Percentiles rank a stretch among this genome's conserved stretches.
Evolutionary conservation across 2,888 invertebrate genomes (phyloP).

Genomic region (Acanthosoma haemorrhoidale): DNA sequence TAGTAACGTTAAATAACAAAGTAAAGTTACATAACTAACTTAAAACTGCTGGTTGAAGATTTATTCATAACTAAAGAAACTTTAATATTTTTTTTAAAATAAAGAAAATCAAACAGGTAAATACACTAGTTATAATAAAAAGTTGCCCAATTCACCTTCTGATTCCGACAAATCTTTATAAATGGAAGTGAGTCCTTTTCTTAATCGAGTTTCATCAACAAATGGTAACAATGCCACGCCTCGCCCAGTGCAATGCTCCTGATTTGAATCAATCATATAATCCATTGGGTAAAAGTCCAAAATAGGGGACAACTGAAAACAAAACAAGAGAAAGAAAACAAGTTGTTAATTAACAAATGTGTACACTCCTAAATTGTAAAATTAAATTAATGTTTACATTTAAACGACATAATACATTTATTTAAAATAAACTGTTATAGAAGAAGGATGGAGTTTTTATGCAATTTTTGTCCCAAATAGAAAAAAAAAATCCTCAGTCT

Average conservation of each 20-base stretch:
- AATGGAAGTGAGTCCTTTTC: slow-evolving; percentile 73
- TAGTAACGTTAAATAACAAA: too few species aligned
- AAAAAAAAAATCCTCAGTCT: too few species aligned
- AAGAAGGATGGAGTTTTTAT: too few species aligned
- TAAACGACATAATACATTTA: too few species aligned
- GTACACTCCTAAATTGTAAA: background rate
- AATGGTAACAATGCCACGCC: slow-evolving; percentile 97
- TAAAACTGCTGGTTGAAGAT: background rate
- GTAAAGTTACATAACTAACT: too few species aligned
- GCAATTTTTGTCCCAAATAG: too few species aligned
- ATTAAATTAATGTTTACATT: too few species aligned
- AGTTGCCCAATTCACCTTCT: slow-evolving; percentile 19
- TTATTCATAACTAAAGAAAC: background rate
- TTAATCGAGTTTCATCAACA: slow-evolving; percentile 87
- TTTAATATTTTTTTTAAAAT: background rate
- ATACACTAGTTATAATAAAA: too few species aligned
- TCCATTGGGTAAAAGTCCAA: slow-evolving; percentile 98
- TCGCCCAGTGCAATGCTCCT: slow-evolving; percentile 99
- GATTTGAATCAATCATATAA: slow-evolving; percentile 96
- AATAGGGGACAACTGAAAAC: slow-evolving; percentile 65
- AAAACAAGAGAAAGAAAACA: slow-evolving; percentile 51
- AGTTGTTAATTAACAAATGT: slow-evolving; percentile 29
- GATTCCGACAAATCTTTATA: slow-evolving; percentile 74
- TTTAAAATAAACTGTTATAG: too few species aligned
- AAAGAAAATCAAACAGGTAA: background rate